A percentile compares a stretch with the other conserved stretches of the same genome.
These are phyloP conservation scores for Microplitis mediator DNA, from an alignment of 1,140 invertebrate species.

Conservation along the genomic window DNA sequence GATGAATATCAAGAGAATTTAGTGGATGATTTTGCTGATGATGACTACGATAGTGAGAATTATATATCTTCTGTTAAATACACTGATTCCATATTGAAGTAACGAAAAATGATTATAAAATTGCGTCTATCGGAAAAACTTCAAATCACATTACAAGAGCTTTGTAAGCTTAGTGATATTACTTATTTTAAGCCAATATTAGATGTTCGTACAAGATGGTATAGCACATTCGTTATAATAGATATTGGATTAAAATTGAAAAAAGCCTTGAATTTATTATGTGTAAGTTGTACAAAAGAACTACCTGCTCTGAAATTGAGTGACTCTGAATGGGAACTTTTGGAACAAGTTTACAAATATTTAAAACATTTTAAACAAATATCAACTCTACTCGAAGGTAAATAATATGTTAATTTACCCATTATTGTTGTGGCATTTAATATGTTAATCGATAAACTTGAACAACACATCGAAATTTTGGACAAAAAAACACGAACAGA, in stretches of 20 bases:
- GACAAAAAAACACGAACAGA: not conserved
- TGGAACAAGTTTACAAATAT: no score
- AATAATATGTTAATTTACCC: slow-evolving; percentile 30
- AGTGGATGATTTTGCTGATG: not conserved
- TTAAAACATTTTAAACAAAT: slow-evolving; percentile 14
- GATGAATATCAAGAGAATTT: not conserved
- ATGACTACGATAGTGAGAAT: not conserved
- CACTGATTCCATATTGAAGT: not conserved
- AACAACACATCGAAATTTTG: slow-evolving; percentile 14
- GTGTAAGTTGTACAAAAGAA: no score
- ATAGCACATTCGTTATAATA: slow-evolving; percentile 15
- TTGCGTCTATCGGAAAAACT: slow-evolving; percentile 12
- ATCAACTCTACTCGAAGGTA: slow-evolving; percentile 22
- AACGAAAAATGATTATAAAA: slow-evolving; percentile 9
- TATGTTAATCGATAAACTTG: slow-evolving; percentile 49
- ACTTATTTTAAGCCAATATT: slow-evolving; percentile 10
- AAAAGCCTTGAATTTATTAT: no score
- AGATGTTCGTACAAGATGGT: slow-evolving; percentile 11
- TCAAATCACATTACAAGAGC: slow-evolving; percentile 8
- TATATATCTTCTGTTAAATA: not conserved
- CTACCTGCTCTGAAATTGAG: no score
- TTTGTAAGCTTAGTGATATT: not conserved
- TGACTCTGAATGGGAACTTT: no score
- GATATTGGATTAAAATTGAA: slow-evolving; percentile 3
- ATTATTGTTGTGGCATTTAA: slow-evolving; percentile 36